A percentile compares a stretch with the other conserved stretches of the same genome.
These are phyloP conservation scores for Phlogophora meticulosa DNA, from an alignment of 2,888 invertebrate genomes.

Conservation along the genomic window DNA sequence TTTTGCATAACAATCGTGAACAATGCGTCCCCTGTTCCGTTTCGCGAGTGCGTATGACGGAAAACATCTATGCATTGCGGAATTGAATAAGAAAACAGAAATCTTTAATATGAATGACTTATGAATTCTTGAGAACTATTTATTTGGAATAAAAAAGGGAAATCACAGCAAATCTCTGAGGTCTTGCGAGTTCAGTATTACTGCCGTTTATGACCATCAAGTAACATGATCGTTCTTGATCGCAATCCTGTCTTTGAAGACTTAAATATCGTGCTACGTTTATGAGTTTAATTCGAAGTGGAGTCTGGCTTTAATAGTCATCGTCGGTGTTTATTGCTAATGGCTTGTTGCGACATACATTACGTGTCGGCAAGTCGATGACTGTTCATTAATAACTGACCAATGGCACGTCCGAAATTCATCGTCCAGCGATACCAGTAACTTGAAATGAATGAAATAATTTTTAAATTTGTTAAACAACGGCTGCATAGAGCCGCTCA, in stretches of 20 bases:
- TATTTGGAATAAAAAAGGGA: slow-evolving; percentile 34
- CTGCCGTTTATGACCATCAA: slow-evolving; percentile 54
- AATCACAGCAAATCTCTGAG: slow-evolving; percentile 26
- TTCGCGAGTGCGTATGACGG: slow-evolving; percentile 66
- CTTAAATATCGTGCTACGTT: slow-evolving; percentile 35
- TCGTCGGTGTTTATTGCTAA: slow-evolving; percentile 72
- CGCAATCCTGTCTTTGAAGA: slow-evolving; percentile 18
- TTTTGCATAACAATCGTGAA: slow-evolving; percentile 82
- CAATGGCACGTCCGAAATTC: slow-evolving; percentile 66
- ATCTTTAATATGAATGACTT: not conserved
- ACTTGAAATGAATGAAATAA: slow-evolving; percentile 58
- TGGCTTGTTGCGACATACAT: slow-evolving; percentile 72
- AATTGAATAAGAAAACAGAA: slow-evolving; percentile 53
- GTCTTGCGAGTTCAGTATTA: slow-evolving; percentile 57
- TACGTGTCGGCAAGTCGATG: slow-evolving; percentile 68
- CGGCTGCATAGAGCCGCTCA: slow-evolving; percentile 36
- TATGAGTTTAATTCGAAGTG: slow-evolving; percentile 38
- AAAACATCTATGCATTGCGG: slow-evolving; percentile 62
- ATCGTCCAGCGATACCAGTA: slow-evolving; percentile 42
- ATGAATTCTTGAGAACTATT: slow-evolving; percentile 1
- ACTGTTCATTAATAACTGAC: slow-evolving; percentile 66
- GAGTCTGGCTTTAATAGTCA: slow-evolving; percentile 68
- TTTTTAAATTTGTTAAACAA: slow-evolving; percentile 48
- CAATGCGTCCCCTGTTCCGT: slow-evolving; percentile 73
- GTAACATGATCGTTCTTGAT: slow-evolving; percentile 58